Evolutionary conservation across 2,797 vertebrate species (phyloP), one percentile per base, ranked within the genome.

Genomic region (Xyrichtys novacula): DNA sequence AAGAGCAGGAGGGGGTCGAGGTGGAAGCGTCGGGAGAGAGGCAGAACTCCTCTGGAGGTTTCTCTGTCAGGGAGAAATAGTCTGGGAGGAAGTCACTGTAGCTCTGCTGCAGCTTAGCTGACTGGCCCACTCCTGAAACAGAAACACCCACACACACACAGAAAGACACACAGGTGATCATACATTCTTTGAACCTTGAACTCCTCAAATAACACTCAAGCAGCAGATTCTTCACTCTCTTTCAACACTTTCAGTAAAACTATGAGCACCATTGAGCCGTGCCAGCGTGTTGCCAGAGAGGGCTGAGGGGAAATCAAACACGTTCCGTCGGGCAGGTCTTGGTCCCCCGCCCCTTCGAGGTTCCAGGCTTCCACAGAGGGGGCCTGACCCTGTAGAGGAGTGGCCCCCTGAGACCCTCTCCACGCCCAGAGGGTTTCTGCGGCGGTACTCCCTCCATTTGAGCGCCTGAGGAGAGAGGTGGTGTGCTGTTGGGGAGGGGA

Each of bases 391-490:
- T 2, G 71, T 52, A 22, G 80, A 60, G 14, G 81, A 73, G 57
- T 63, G 69, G 32, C 60, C 53, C 43, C 89, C 92, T 0, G 91
- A 84, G 57, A 87, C 47, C 0, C 90, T 89, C 70, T 96, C 96
- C 83, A 96, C 83, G 38, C 96, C 96, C 72, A 99, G 90, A 11
- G 97, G 98, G 91, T 99, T 99, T 83, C 93, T 95, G 28, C 96
- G 94, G 40, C 97, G 95, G 85, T 99, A 99, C 80, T 99, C 98
- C 64, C 96, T 94, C 98, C 98, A 99, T 90, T 98, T 99, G 77
- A 99, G 94, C 0, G 97, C 96, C 95, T 98, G 97, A 1, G 97
- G 97, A 47, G 98, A 98, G 57, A 98, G 95, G 88, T 98, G 97
- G 85, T 98, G 96, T 7, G 94, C 98, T 99, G 84, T 54, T 66